Evolutionary conservation across 2,113 vertebrate species (phyloP).

Genomic region (Stigmatopora nigra): DNA sequence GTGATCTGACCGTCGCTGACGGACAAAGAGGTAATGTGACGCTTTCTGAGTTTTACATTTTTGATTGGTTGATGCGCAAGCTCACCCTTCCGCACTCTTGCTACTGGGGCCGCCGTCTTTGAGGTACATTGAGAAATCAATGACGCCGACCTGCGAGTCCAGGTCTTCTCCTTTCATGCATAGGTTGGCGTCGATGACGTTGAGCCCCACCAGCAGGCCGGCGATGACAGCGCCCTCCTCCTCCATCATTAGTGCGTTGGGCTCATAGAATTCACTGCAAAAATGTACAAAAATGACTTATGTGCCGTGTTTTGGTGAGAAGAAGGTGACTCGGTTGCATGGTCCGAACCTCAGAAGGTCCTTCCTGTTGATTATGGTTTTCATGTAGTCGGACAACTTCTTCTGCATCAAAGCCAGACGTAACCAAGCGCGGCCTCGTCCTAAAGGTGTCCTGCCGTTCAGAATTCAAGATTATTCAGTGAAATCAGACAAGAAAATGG

Average conservation of each 20-base stretch:
- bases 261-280: constrained; percentile 90
- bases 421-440: constrained; percentile 94
- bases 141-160: constrained; percentile 97
- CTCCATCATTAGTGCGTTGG: constrained; percentile 98
- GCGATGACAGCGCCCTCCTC: constrained; percentile 97
- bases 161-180: constrained; percentile 99
- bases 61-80: background rate
- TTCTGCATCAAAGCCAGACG: constrained; percentile 97
- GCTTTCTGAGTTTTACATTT: too few relatives aligned
- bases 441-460: constrained; percentile 81
- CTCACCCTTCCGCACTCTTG: constrained; percentile 92
- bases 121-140: constrained; percentile 98
- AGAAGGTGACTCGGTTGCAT: background rate
- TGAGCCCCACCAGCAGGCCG: constrained; percentile 89
- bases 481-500: background rate
- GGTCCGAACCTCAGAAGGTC: constrained; percentile 84
- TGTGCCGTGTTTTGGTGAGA: too few relatives aligned
- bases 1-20: constrained; percentile 91
- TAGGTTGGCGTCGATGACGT: constrained; percentile 97
- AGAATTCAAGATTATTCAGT: background rate
- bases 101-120: constrained; percentile 91
- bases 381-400: constrained; percentile 99
- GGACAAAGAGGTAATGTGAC: background rate
- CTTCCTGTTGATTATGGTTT: constrained; percentile 96
- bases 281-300: background rate